Conservation (phyloP, 2,113 vertebrate species). For the Rhinichthys klamathensis region DNA sequence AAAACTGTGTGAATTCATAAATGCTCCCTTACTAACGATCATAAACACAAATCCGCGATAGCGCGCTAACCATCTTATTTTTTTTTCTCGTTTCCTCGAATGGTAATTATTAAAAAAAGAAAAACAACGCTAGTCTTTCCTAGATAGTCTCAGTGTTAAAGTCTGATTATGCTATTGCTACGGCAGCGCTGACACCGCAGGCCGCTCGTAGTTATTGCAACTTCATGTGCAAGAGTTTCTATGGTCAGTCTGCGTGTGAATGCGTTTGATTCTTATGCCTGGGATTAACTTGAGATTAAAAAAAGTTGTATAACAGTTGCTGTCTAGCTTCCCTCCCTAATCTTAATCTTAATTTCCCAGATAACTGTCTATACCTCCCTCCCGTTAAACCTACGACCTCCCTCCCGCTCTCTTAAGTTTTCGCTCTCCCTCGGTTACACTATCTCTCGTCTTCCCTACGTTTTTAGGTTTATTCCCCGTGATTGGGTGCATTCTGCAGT, state of each 20-base stretch:
- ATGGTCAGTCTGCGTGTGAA: slow-evolving; percentile 32
- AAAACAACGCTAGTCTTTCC: slow-evolving; percentile 44
- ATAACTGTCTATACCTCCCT: slow-evolving; percentile 55
- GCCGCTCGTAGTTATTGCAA: slow-evolving; percentile 49
- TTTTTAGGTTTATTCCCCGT: slow-evolving; percentile 60
- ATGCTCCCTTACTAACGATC: slow-evolving; percentile 38
- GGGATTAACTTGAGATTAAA: slow-evolving; percentile 43
- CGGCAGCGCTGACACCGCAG: slow-evolving; percentile 35
- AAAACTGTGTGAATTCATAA: slow-evolving; percentile 46
- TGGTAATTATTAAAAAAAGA: slow-evolving; percentile 7
- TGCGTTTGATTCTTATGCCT: slow-evolving; percentile 35
- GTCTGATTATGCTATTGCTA: slow-evolving; percentile 47
- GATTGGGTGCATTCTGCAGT: slow-evolving; percentile 77
- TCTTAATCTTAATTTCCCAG: slow-evolving; percentile 36
- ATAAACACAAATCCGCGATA: slow-evolving; percentile 21
- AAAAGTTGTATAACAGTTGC: slow-evolving; percentile 34
- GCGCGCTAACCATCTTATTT: slow-evolving; percentile 19
- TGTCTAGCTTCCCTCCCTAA: slow-evolving; percentile 39
- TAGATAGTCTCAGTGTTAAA: slow-evolving; percentile 44
- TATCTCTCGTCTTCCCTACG: slow-evolving; percentile 51
- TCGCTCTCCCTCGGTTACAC: slow-evolving; percentile 36
- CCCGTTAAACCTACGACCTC: slow-evolving; percentile 26
- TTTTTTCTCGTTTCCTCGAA: neutral
- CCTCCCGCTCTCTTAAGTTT: slow-evolving; percentile 44
- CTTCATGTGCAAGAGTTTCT: slow-evolving; percentile 31